These are phyloP conservation scores for Nyleta sp. DNA, from an alignment of 2,888 invertebrate species.

Conservation along the genomic window DNA sequence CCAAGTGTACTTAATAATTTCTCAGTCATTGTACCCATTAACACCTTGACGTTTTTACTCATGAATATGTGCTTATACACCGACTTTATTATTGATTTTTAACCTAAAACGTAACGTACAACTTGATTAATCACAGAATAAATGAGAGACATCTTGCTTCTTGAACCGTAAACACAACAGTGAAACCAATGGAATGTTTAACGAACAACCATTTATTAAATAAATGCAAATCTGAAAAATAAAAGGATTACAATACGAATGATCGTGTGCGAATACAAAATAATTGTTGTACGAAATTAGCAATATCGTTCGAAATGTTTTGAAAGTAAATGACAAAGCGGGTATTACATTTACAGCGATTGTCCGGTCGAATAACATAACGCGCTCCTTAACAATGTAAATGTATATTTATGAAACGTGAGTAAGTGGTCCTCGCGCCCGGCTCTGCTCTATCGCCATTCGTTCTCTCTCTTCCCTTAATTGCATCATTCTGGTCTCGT, in stretches of 20 bases:
- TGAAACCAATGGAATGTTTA: too few relatives aligned
- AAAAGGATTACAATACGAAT: too few relatives aligned
- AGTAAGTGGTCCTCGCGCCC: slow-evolving; percentile 51
- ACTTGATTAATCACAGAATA: slow-evolving; percentile 24
- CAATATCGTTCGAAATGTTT: neutral
- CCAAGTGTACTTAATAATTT: slow-evolving; percentile 79
- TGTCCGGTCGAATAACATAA: slow-evolving; percentile 27
- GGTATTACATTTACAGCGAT: slow-evolving; percentile 22
- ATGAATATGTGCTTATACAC: slow-evolving; percentile 23
- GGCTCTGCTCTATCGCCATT: slow-evolving; percentile 70
- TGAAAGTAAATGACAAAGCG: too few relatives aligned
- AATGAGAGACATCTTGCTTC: too few relatives aligned
- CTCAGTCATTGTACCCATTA: slow-evolving; percentile 68
- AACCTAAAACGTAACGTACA: slow-evolving; percentile 44
- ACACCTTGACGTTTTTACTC: slow-evolving; percentile 23
- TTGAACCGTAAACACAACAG: too few relatives aligned
- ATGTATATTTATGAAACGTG: slow-evolving; percentile 12
- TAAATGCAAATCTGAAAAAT: too few relatives aligned
- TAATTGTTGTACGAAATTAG: neutral
- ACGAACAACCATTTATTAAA: too few relatives aligned
- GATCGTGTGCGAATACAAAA: too few relatives aligned
- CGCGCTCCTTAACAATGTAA: too few relatives aligned
- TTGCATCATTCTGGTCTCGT: slow-evolving; percentile 76
- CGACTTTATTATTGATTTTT: slow-evolving; percentile 32
- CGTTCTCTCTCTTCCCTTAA: slow-evolving; percentile 74